These are phyloP conservation scores for Neocrepidodera transversa DNA, from an alignment of 2,888 invertebrate species.

Conservation along the genomic window DNA sequence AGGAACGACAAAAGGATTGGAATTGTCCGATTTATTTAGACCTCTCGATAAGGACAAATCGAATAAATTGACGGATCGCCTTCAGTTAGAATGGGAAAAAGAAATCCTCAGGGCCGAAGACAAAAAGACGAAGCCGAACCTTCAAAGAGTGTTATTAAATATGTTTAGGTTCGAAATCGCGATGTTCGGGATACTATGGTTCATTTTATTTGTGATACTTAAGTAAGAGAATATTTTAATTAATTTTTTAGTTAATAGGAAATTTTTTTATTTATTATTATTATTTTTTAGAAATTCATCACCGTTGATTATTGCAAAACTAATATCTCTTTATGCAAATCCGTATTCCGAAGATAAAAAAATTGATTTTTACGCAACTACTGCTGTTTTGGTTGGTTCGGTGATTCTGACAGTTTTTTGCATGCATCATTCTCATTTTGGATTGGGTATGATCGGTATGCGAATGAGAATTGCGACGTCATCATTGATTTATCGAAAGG, in stretches of 20 bases:
- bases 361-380: slow-evolving; percentile 66
- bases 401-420: slow-evolving; percentile 64
- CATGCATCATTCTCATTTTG: slow-evolving; percentile 68
- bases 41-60: slow-evolving; percentile 68
- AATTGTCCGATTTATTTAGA: slow-evolving; percentile 70
- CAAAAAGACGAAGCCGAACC: slow-evolving; percentile 37
- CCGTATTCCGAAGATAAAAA: slow-evolving; percentile 4
- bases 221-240: slow-evolving; percentile 35
- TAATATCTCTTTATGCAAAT: slow-evolving; percentile 15
- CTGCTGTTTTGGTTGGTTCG: slow-evolving; percentile 63
- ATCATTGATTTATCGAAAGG: slow-evolving; percentile 19
- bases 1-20: slow-evolving; percentile 67
- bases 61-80: slow-evolving; percentile 66
- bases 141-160: slow-evolving; percentile 39
- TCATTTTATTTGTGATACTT: slow-evolving; percentile 39
- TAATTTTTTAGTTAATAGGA: background rate
- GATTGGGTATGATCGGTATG: slow-evolving; percentile 43
- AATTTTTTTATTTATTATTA: background rate
- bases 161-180: slow-evolving; percentile 41
- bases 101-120: slow-evolving; percentile 38
- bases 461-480: slow-evolving; percentile 18
- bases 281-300: slow-evolving; percentile 9
- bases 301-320: slow-evolving; percentile 8
- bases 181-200: slow-evolving; percentile 39
- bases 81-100: slow-evolving; percentile 64